Base-by-base conservation (phyloP, 1,140 invertebrate species). In the Metaphire vulgaris region DNA sequence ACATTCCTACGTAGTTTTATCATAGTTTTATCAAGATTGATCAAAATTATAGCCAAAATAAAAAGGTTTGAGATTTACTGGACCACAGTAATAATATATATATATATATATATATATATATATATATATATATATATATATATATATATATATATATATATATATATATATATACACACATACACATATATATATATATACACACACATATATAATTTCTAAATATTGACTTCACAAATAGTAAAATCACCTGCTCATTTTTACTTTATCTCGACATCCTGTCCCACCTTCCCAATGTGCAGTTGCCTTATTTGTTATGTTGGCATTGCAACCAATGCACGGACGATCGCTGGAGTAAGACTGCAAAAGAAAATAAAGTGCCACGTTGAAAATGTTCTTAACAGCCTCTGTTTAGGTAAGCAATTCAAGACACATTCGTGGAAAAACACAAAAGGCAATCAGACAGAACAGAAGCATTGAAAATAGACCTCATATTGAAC, bases 221-320 rank as follows among this genome's bases (percentile, higher is more conserved):
- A 56, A 56, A 6, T 56, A 56, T 12, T 56, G 41, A 21, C 41
- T 21, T 12, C 41, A 56, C 67, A 31, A 69, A 26, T 81, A 56
- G 26, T 16, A 69, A 74, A 78, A 80, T 74, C 76, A 84, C 83
- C 76, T 83, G 79, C 80, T 81, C 86, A 87, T 87, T n/a, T 79
- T 75, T 6, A 85, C 81, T 79, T 83, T 85, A 80, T 87, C 83
- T 14, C 86, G 79, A 77, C 86, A 87, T 0, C 86, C 86, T 74
- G 80, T 80, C 0, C 86, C 86, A 67, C 86, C 86, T 80, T 87
- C 86, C 86, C 86, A 87, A 76, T 86, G 84, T 2, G 80, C 65
- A 2, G 83, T 81, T 32, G 76, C 76, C 14, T 80, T 78, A 74
- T 82, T 82, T 1, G 82, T 85, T 69, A 87, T 75, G 33, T 79